Base-by-base conservation (phyloP, 2,888 invertebrate genomes). In the Gerris lacustris region DNA sequence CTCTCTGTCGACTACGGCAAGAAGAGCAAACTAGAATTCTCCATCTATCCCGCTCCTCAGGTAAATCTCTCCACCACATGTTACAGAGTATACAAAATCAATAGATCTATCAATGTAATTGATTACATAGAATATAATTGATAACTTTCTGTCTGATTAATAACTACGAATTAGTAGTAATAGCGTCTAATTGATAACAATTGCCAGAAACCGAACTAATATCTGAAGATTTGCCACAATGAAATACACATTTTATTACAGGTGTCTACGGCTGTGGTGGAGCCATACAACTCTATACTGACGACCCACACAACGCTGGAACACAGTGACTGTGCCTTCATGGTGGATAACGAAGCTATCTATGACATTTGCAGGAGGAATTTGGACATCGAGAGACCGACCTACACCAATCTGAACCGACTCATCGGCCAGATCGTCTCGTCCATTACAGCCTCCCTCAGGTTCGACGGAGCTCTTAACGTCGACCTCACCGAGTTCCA, bases 401-500 rank as follows among this genome's bases (percentile, higher is more conserved):
- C 95, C 43, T 96, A 96, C 86, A 94, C 94, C 79, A 97, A 97
- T 83, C 83, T 97, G 79, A 97, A 97, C 83, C 85, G 96, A 78
- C 85, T 97, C 77, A 96, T 97, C 78, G 94, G 94, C 66, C 96
- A 96, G 82, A 94, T 96, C 79, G 95, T 92, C 4, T 94, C 88
- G 45, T 92, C 93, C 72, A 94, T 95, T 81, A 94, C 94, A 7
- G 94, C 94, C 72, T 94, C 94, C 62, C 86, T 95, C 78, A 87
- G 94, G 77, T 94, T 95, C 84, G 94, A 92, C 83, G 94, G 93
- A 80, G 93, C 94, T 75, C 86, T 94, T 75, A 95, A 94, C 82
- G 94, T 95, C 74, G 94, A 94, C 79, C 86, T 95, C 70, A 94
- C 93, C 55, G 94, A 95, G 84, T 94, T 94, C 88, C 94, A 94